These are phyloP conservation scores for Muscina levida DNA, from an alignment of 2,888 invertebrate genomes.

Conservation along the genomic window DNA sequence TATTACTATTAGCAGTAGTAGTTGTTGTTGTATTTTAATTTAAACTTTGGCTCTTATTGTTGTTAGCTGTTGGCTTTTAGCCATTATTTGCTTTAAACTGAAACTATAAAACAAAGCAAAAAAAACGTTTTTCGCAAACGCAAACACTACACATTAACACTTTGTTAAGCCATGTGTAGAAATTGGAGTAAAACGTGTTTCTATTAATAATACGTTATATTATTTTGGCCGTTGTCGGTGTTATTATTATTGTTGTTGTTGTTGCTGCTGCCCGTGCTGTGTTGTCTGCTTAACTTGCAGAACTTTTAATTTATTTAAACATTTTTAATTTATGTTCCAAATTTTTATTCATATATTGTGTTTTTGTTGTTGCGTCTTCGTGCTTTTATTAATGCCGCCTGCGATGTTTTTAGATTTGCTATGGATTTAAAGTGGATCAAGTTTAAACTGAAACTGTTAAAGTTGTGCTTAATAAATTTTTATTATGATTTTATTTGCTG, in stretches of 20 bases:
- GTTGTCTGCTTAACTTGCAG: slow-evolving; percentile 1
- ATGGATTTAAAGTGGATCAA: slow-evolving; percentile 57
- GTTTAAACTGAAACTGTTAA: slow-evolving; percentile 46
- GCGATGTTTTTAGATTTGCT: background rate
- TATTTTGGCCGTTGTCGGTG: background rate
- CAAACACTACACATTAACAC: slow-evolving; percentile 24
- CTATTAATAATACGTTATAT: slow-evolving; percentile 24
- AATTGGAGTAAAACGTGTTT: slow-evolving; percentile 65
- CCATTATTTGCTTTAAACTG: slow-evolving; percentile 32
- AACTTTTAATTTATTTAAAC: slow-evolving; percentile 35
- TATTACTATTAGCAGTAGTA: no score
- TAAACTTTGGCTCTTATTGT: background rate
- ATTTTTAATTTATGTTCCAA: slow-evolving; percentile 42
- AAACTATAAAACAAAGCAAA: slow-evolving; percentile 23
- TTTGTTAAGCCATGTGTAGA: slow-evolving; percentile 54
- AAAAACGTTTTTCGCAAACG: no score
- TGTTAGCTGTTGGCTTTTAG: slow-evolving; percentile 45
- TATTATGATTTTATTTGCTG: slow-evolving; percentile 20
- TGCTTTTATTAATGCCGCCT: background rate
- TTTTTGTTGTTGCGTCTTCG: background rate
- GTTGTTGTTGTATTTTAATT: no score
- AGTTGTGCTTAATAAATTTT: slow-evolving; percentile 29
- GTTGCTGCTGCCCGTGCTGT: background rate
- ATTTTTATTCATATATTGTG: slow-evolving; percentile 15
- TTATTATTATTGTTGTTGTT: background rate